Evolutionary conservation across 2,797 vertebrate species (phyloP).

Genomic region (Lepus oiostolus): DNA sequence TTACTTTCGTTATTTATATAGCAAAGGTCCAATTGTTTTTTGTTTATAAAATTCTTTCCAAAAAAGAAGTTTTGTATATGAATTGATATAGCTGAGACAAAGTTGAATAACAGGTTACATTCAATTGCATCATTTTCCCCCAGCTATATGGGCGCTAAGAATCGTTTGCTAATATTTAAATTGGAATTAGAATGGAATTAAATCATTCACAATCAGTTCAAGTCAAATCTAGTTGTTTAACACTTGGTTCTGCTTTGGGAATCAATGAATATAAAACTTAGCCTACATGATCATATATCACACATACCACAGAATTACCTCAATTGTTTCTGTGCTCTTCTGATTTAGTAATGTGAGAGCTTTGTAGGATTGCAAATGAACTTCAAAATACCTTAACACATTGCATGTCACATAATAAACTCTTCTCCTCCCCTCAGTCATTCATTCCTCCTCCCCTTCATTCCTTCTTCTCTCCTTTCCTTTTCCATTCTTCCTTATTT

Average conservation of each 20-base stretch:
- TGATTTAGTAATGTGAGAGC: neutral
- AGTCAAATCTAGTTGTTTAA: slow-evolving; percentile 2
- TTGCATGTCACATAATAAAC: too few relatives aligned
- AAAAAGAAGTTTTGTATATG: neutral
- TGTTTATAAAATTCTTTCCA: neutral
- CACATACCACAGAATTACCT: neutral
- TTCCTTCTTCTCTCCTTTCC: neutral
- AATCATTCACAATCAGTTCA: neutral
- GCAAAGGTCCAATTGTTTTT: neutral
- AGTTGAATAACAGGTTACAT: neutral
- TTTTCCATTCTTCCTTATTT: neutral
- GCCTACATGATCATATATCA: neutral
- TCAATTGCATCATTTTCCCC: neutral
- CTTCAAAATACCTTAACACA: neutral
- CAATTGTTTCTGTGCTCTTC: neutral
- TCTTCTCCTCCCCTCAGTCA: neutral
- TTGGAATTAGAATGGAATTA: neutral
- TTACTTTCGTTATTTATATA: neutral
- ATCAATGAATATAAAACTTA: neutral
- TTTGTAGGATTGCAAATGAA: neutral
- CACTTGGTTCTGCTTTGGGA: neutral
- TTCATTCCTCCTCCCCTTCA: neutral
- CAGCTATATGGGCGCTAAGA: neutral
- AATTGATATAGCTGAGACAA: neutral
- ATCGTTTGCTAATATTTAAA: neutral